Conservation (phyloP, 2,888 invertebrate genomes). For the Agrochola macilenta region DNA sequence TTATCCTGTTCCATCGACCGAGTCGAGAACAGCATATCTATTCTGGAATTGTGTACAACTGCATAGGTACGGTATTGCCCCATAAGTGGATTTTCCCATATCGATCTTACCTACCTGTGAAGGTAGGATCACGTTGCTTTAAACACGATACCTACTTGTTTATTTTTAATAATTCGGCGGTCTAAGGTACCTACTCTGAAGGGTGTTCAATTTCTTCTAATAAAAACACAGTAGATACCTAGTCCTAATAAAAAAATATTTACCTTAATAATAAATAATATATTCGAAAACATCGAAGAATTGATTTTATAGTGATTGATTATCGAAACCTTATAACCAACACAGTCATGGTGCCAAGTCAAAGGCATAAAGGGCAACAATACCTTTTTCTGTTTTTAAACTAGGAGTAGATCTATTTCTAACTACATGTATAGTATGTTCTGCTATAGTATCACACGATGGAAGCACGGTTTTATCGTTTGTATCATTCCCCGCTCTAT, state of each 20-base stretch:
- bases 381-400: constrained; percentile 76
- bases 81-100: neutral
- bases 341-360: constrained; percentile 31
- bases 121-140: neutral
- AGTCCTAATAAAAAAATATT: constrained; percentile 16
- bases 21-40: neutral
- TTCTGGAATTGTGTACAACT: constrained; percentile 2
- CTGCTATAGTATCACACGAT: constrained; percentile 82
- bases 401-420: constrained; percentile 78
- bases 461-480: constrained; percentile 82
- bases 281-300: neutral
- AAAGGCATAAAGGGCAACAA: constrained; percentile 29
- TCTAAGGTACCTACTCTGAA: neutral
- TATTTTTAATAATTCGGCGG: neutral
- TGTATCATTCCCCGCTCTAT: constrained; percentile 68
- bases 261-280: constrained; percentile 30
- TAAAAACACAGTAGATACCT: neutral
- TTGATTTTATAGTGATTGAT: neutral
- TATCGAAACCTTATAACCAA: constrained; percentile 15
- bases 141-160: constrained; percentile 12
- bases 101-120: constrained; percentile 1
- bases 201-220: neutral
- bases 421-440: constrained; percentile 80
- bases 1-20: neutral
- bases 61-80: neutral